Evolutionary conservation across 2,888 invertebrate species (phyloP), one percentile per base, ranked within the genome.

Genomic region (Dicranocentrus wangi): DNA sequence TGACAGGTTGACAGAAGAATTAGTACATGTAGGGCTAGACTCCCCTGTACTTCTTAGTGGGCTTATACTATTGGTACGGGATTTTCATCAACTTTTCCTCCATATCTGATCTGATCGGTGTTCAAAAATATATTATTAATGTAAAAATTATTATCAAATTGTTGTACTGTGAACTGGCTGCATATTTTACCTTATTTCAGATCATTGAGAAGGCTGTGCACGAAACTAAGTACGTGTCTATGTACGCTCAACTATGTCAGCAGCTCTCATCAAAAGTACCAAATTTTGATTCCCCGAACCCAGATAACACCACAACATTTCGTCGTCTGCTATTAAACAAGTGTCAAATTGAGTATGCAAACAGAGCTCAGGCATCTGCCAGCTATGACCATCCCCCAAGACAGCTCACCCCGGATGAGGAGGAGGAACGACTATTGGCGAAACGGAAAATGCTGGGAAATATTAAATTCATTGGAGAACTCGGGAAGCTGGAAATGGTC

Each of bases 151-250:
- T n/a, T n/a, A n/a, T n/a, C n/a, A n/a, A n/a, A n/a, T n/a, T n/a
- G n/a, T n/a, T n/a, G n/a, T n/a, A n/a, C n/a, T n/a, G n/a, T n/a
- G n/a, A n/a, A n/a, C n/a, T n/a, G n/a, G n/a, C n/a, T n/a, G n/a
- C n/a, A n/a, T n/a, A n/a, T n/a, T n/a, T n/a, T n/a, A n/a, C n/a
- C 27, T n/a, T 91, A 93, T 87, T 92, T 8, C 51, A 98, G 92
- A 98, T 98, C 90, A 98, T 98, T 91, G 97, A 98, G 91, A 98
- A 99, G 93, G 98, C 98, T 89, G 93, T 98, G 90, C 98, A 98
- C 93, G 98, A 99, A 92, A 98, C 98, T 88, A 98, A 98, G 92
- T 99, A 98, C 93, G 98, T 98, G 94, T 97, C 96, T 92, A 96
- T 98, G 96, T 98, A 98, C 91, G 98, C 98, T 91, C 77, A 97